Percentiles rank a stretch among this genome's conserved stretches.
Evolutionary conservation across 2,113 vertebrate genomes (phyloP).

Genomic region (Ictalurus punctatus): DNA sequence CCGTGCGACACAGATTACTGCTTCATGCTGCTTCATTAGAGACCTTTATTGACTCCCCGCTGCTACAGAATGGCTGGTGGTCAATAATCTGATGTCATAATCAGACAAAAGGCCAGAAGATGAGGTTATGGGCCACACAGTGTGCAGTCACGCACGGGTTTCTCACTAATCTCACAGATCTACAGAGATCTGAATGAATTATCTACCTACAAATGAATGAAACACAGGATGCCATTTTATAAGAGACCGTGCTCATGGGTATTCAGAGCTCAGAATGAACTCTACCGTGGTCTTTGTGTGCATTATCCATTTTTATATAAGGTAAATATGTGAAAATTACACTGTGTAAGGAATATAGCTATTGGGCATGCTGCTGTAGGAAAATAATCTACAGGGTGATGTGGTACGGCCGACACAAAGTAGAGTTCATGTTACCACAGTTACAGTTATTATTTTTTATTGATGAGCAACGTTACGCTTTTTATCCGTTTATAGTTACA

Average conservation of each 20-base stretch:
- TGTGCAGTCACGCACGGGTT: neutral
- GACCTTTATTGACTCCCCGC: neutral
- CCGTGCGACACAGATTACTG: neutral
- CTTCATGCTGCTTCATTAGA: neutral
- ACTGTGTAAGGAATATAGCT: neutral
- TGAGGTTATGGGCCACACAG: neutral
- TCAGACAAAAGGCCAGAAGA: neutral
- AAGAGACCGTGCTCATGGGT: neutral
- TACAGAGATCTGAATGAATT: neutral
- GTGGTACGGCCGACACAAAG: too few species aligned
- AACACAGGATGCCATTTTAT: neutral
- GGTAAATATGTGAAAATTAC: too few species aligned
- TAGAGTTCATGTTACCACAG: neutral
- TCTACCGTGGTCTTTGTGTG: too few species aligned
- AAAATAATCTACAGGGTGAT: neutral
- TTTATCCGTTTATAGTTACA: neutral
- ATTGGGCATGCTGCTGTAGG: neutral
- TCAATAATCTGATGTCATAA: conserved; percentile 8
- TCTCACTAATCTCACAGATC: neutral
- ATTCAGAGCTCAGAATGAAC: neutral
- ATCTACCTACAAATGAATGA: neutral
- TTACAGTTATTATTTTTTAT: too few species aligned
- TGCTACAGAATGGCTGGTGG: neutral
- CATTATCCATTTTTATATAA: too few species aligned
- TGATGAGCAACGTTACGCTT: neutral